A percentile compares a stretch with the other conserved stretches of the same genome.
These are phyloP conservation scores for Lottia gigantea DNA, from an alignment of 2,888 invertebrate species.

Conservation along the genomic window DNA sequence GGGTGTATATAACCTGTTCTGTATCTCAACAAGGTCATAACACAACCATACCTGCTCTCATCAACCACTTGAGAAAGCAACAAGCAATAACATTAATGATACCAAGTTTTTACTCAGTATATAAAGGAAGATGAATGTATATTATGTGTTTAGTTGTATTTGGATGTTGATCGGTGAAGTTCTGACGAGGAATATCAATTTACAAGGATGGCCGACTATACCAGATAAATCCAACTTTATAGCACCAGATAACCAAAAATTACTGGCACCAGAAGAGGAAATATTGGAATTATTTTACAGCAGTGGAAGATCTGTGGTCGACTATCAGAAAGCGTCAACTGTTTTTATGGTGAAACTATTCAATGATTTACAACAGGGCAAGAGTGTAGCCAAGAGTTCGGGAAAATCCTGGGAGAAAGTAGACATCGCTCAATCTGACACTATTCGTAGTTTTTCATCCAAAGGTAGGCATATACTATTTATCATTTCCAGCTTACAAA, in stretches of 20 bases:
- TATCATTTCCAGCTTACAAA: no score
- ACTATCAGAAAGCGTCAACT: constrained; percentile 66
- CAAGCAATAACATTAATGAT: background rate
- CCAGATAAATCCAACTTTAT: constrained; percentile 2
- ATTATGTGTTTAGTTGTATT: background rate
- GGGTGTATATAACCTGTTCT: background rate
- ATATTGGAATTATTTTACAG: constrained; percentile 32
- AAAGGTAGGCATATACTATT: constrained; percentile 39
- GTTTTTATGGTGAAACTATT: constrained; percentile 54
- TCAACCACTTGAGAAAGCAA: background rate
- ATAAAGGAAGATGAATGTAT: no score
- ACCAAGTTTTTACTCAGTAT: no score
- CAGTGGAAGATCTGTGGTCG: constrained; percentile 29
- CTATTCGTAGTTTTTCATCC: constrained; percentile 52
- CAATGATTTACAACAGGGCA: constrained; percentile 39
- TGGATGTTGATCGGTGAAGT: background rate
- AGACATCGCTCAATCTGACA: constrained; percentile 43
- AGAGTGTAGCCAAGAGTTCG: constrained; percentile 4
- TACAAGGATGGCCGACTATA: background rate
- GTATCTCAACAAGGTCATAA: background rate
- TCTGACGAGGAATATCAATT: background rate
- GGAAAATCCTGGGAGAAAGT: constrained; percentile 1
- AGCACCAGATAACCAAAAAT: background rate
- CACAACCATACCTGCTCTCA: background rate
- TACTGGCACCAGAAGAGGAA: background rate